phyloP scores from a whole-genome alignment of 1,140 invertebrate species.

The Tetragonula clypearis region DNA sequence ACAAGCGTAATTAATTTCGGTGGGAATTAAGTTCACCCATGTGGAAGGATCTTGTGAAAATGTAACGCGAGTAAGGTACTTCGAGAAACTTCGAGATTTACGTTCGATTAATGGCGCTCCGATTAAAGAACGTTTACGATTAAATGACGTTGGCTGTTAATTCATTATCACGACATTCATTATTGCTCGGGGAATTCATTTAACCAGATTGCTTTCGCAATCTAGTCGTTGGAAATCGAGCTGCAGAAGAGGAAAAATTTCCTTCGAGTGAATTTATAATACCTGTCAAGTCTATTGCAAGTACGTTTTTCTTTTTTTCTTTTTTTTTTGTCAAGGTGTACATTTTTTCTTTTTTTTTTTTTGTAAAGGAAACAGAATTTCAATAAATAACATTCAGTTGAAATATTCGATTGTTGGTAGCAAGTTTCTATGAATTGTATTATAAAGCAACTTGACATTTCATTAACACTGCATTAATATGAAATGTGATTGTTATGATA shows the following conservation, averaged over 20 bases:
- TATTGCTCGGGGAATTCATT: neutral
- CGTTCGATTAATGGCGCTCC: neutral
- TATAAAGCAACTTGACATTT: too few relatives aligned
- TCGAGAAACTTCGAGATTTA: neutral
- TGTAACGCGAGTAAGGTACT: neutral
- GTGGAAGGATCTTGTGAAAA: neutral
- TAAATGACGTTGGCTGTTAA: neutral
- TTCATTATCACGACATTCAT: conserved; percentile 15
- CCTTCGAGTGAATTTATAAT: neutral
- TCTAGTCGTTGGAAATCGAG: neutral
- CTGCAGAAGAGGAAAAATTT: neutral
- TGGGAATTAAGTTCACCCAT: neutral
- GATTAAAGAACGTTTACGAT: neutral
- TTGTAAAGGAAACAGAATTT: neutral
- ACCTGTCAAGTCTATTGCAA: neutral
- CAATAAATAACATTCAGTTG: neutral
- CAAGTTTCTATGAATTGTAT: too few relatives aligned
- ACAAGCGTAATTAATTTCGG: neutral
- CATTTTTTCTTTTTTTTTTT: neutral
- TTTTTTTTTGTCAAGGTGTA: neutral
- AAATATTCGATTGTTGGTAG: too few relatives aligned
- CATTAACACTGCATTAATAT: too few relatives aligned
- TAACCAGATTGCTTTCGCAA: neutral
- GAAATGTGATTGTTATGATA: too few relatives aligned
- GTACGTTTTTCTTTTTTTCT: neutral